phyloP scores from a whole-genome alignment of 2,888 invertebrate species.

The Colletes collaris region DNA sequence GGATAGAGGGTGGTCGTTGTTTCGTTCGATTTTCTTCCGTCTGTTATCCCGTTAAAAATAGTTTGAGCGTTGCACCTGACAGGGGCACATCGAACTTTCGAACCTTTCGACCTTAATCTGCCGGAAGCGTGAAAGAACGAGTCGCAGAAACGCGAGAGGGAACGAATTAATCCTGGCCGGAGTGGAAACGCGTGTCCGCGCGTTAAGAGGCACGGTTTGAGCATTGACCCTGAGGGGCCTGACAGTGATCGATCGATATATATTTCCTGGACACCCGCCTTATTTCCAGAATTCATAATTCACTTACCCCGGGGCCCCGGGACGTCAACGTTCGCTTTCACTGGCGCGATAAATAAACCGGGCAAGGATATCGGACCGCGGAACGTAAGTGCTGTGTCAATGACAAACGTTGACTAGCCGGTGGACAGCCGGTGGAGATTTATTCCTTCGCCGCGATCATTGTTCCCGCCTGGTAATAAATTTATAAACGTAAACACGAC shows the following conservation, averaged over 20 bases:
- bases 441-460: constrained; percentile 49
- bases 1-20: too few relatives aligned
- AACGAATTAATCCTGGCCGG: constrained; percentile 28
- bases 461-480: constrained; percentile 48
- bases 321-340: constrained; percentile 56
- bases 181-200: constrained; percentile 45
- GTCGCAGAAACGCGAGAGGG: constrained; percentile 14
- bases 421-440: constrained; percentile 44
- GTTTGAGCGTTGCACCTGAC: too few relatives aligned
- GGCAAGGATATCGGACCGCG: constrained; percentile 42
- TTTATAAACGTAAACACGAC: constrained; percentile 30
- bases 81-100: too few relatives aligned
- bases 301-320: constrained; percentile 41
- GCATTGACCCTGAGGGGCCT: constrained; percentile 58
- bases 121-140: background rate
- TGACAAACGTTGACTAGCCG: constrained; percentile 48
- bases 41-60: too few relatives aligned
- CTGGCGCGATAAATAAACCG: constrained; percentile 52
- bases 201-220: constrained; percentile 33
- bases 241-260: constrained; percentile 68
- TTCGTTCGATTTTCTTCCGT: too few relatives aligned
- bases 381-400: constrained; percentile 43
- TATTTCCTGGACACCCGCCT: constrained; percentile 56
- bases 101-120: too few relatives aligned
- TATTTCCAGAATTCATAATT: constrained; percentile 69